Evolutionary conservation across 2,888 invertebrate species (phyloP).

Genomic region (Spisula subtruncata): DNA sequence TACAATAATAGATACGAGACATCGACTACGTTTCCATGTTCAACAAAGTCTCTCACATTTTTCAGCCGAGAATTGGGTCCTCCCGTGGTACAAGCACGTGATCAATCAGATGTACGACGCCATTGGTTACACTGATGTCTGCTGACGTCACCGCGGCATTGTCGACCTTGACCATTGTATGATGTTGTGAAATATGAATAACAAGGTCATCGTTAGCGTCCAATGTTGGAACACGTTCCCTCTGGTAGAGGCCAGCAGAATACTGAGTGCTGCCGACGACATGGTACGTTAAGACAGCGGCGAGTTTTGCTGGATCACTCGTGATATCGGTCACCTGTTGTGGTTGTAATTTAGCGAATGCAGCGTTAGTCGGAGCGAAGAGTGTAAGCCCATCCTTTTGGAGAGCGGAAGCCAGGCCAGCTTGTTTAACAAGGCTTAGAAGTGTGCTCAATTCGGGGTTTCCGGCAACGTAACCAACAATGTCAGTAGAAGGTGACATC

Average conservation of each 20-base stretch:
- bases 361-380: too few species aligned
- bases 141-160: slow-evolving; percentile 52
- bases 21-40: too few species aligned
- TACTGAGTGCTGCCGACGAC: slow-evolving; percentile 73
- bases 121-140: slow-evolving; percentile 70
- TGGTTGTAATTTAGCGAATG: slow-evolving; percentile 61
- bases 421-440: slow-evolving; percentile 58
- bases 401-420: slow-evolving; percentile 64
- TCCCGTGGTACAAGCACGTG: slow-evolving; percentile 71
- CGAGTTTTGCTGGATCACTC: slow-evolving; percentile 39
- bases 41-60: too few species aligned
- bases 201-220: slow-evolving; percentile 58
- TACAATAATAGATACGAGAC: too few species aligned
- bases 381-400: slow-evolving; percentile 63
- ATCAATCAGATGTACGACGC: slow-evolving; percentile 73
- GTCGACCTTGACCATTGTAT: slow-evolving; percentile 43
- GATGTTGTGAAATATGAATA: slow-evolving; percentile 38
- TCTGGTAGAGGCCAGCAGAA: slow-evolving; percentile 65
- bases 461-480: slow-evolving; percentile 67
- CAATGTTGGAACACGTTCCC: slow-evolving; percentile 59
- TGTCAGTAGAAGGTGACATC: slow-evolving; percentile 69
- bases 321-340: neutral
- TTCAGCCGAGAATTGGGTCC: slow-evolving; percentile 43
- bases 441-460: slow-evolving; percentile 66
- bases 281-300: slow-evolving; percentile 70